These are phyloP conservation scores for Schlechtendalia chinensis DNA, from an alignment of 1,140 invertebrate species.

Conservation along the genomic window DNA sequence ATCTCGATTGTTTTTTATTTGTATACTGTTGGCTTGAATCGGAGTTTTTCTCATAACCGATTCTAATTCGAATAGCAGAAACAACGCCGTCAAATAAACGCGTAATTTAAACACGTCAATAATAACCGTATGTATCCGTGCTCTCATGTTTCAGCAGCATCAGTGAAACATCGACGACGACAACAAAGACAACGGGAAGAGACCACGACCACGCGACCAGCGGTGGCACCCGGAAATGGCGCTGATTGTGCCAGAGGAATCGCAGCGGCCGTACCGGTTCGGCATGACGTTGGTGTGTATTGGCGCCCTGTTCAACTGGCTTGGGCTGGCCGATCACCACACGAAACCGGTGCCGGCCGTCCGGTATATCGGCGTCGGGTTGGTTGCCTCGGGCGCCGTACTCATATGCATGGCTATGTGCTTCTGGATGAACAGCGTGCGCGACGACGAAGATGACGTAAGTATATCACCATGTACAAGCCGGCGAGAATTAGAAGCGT, in stretches of 20 bases:
- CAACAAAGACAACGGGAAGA: not conserved
- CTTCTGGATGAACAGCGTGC: constrained; percentile 63
- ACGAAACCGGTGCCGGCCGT: constrained; percentile 63
- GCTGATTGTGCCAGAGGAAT: constrained; percentile 52
- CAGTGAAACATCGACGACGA: not conserved
- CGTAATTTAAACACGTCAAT: too few relatives aligned
- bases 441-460: constrained; percentile 43
- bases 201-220: too few relatives aligned
- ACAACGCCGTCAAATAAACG: too few relatives aligned
- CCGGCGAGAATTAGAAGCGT: too few relatives aligned
- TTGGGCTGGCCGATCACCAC: constrained; percentile 71
- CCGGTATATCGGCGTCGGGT: constrained; percentile 71
- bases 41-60: too few relatives aligned
- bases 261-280: constrained; percentile 67
- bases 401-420: constrained; percentile 75
- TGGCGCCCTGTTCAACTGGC: constrained; percentile 75
- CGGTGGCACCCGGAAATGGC: constrained; percentile 34
- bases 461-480: constrained; percentile 11
- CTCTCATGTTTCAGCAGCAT: not conserved
- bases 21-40: too few relatives aligned
- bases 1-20: too few relatives aligned
- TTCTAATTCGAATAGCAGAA: too few relatives aligned
- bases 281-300: constrained; percentile 72
- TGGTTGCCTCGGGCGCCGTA: constrained; percentile 70
- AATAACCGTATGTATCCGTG: too few relatives aligned